Evolutionary conservation across 2,797 vertebrate genomes (phyloP), one percentile per base, ranked within the genome.

Genomic region (Esox lucius): DNA sequence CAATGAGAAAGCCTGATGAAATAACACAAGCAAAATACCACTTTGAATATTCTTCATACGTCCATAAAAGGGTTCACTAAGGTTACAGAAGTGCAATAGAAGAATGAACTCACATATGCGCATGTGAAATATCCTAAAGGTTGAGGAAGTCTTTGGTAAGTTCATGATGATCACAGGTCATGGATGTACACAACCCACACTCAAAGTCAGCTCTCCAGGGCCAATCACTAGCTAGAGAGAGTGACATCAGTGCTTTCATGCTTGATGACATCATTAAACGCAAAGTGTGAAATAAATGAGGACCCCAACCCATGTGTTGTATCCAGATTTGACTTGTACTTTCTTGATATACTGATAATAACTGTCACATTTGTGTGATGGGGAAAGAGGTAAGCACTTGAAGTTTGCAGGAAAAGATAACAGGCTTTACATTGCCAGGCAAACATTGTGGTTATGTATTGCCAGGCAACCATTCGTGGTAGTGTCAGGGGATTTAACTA

Each of bases 1-100:
- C 67, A 69, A 86, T 16, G 22, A 83, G 22, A 61, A 89, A 76
- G 61, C 86, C 93, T 91, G 78, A 68, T 85, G 70, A 78, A 46
- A 86, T 16, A 64, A 24, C 22, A 26, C 39, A 28, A 66, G 46
- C 17, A 67, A 4, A 66, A 49, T 33, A 48, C 17, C 12, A 8
- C 31, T 61, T 24, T 61, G 11, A 61, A 61, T 61, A 61, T 24
- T 69, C 16, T 19, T 69, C 31, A 39, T 46, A 26, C 11, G 7
- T 68, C 51, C 0, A 68, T 46, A 42, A 59, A 68, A 16, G 48
- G 7, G 26, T 51, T 48, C 35, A 42, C n/a, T 39, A 22, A 31
- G 31, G 49, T 6, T 56, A 46, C 31, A 39, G 7, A 28, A 3
- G 15, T 1, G 26, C 46, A 19, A 31, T 56, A 11, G 51, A 68